Conservation (phyloP, 1,140 invertebrate genomes). For the Eumeta japonica region DNA sequence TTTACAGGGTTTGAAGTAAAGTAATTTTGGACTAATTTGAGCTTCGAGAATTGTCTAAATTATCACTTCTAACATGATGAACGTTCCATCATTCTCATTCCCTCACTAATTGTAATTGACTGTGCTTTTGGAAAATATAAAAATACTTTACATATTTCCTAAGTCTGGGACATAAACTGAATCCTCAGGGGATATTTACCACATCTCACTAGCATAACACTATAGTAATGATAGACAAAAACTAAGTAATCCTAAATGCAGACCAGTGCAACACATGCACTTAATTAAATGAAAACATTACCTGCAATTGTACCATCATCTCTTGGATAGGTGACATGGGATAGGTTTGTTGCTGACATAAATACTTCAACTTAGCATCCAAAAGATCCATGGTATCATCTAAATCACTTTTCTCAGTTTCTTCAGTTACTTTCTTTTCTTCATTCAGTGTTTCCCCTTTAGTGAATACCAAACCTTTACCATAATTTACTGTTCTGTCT, state of each 20-base stretch:
- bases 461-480: conserved; percentile 41
- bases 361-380: conserved; percentile 39
- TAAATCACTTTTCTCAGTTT: conserved; percentile 10
- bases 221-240: neutral
- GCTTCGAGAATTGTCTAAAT: too few species aligned
- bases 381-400: conserved; percentile 33
- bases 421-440: conserved; percentile 31
- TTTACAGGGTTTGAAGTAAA: too few species aligned
- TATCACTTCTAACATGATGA: too few species aligned
- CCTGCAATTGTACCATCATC: conserved; percentile 48
- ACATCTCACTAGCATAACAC: too few species aligned
- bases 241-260: neutral
- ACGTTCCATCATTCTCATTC: too few species aligned
- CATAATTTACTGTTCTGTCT: conserved; percentile 38
- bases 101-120: conserved; percentile 1
- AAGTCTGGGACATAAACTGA: too few species aligned
- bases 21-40: too few species aligned
- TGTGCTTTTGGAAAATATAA: neutral
- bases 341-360: conserved; percentile 32
- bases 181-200: too few species aligned
- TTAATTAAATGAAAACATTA: conserved; percentile 10
- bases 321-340: conserved; percentile 36
- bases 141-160: neutral
- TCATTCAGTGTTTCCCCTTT: conserved; percentile 46
- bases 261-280: neutral